A percentile compares a stretch with the other conserved stretches of the same genome.
These are phyloP conservation scores for Siderastrea siderea DNA, from an alignment of 92 coral and sea anemone genomes.

Conservation along the genomic window DNA sequence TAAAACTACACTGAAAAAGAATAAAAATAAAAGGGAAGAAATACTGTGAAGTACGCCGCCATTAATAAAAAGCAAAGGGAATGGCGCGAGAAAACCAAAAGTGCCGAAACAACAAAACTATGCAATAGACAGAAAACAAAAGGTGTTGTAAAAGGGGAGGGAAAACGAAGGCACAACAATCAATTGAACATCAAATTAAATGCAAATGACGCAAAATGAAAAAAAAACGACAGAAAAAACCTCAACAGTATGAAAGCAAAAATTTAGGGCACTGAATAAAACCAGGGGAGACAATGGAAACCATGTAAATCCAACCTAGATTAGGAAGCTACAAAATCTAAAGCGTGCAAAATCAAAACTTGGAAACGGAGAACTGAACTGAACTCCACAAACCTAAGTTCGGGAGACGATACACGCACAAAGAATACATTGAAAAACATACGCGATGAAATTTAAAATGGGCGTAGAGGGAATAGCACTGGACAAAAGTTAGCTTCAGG, in stretches of 20 bases:
- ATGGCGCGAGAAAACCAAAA: background rate
- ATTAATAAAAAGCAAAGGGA: too few species aligned
- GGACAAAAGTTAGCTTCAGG: background rate
- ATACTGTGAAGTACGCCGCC: too few species aligned
- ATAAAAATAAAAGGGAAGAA: too few species aligned
- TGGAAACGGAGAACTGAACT: constrained; percentile 2
- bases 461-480: constrained; percentile 5
- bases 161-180: constrained; percentile 7
- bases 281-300: background rate
- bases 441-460: background rate
- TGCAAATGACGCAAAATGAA: too few species aligned
- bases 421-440: constrained; percentile 10
- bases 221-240: too few species aligned
- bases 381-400: constrained; percentile 17
- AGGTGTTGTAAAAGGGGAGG: background rate
- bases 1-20: too few species aligned
- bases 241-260: too few species aligned
- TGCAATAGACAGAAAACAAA: too few species aligned
- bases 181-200: background rate
- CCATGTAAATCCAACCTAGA: background rate
- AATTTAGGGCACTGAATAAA: background rate
- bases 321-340: constrained; percentile 5
- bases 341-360: background rate
- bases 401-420: constrained; percentile 8
- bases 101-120: background rate